These are phyloP conservation scores for Caranx melampygus DNA, from an alignment of 2,113 vertebrate genomes.

Conservation along the genomic window DNA sequence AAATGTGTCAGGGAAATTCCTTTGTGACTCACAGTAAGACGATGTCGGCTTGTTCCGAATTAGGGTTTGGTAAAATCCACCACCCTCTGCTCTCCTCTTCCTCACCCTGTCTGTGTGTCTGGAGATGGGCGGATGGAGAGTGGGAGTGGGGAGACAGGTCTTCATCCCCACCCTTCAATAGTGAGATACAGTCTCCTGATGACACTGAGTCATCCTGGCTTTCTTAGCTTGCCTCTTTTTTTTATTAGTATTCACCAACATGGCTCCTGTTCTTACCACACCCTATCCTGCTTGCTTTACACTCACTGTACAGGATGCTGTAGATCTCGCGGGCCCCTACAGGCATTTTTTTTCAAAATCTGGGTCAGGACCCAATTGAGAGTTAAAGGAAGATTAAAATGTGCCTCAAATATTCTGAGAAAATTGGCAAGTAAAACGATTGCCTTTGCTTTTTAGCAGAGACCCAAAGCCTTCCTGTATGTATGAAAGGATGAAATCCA, in stretches of 20 bases:
- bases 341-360: constrained; percentile 49
- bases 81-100: constrained; percentile 38
- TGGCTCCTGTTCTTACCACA: constrained; percentile 60
- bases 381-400: constrained; percentile 55
- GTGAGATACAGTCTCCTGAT: constrained; percentile 45
- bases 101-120: constrained; percentile 36
- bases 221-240: constrained; percentile 40
- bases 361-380: constrained; percentile 66
- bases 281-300: constrained; percentile 35
- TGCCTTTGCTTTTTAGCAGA: constrained; percentile 25
- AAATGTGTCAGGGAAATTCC: constrained; percentile 74
- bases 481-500: constrained; percentile 14
- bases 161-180: constrained; percentile 35
- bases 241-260: constrained; percentile 40
- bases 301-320: constrained; percentile 17
- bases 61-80: constrained; percentile 60
- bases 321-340: constrained; percentile 52
- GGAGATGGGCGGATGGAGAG: constrained; percentile 4
- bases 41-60: constrained; percentile 56
- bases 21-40: constrained; percentile 69
- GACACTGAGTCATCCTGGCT: constrained; percentile 68
- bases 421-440: constrained; percentile 38
- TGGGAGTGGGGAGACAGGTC: constrained; percentile 34
- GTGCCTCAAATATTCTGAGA: constrained; percentile 41
- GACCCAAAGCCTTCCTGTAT: constrained; percentile 27